Evolutionary conservation across 2,797 vertebrate genomes (phyloP).

Genomic region (Leptodactylus fallax): DNA sequence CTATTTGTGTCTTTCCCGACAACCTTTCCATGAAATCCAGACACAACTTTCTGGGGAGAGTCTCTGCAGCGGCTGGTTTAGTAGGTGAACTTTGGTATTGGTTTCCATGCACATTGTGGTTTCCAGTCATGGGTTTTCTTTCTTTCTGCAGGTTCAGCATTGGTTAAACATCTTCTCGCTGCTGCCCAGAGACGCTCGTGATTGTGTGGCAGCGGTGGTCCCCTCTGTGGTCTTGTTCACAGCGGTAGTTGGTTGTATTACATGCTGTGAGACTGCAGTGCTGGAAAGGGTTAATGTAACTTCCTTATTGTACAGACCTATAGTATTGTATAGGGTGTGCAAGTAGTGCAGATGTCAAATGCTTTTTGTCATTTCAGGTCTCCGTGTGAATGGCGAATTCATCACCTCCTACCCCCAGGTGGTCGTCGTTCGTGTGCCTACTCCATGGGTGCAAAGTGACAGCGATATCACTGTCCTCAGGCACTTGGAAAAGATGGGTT

Average conservation of each 20-base stretch:
- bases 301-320: too few species aligned
- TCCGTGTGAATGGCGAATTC: constrained; percentile 80
- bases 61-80: neutral
- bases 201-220: neutral
- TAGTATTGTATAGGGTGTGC: too few species aligned
- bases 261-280: neutral
- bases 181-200: too few species aligned
- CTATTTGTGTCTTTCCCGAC: constrained; percentile 2
- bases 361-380: constrained; percentile 70
- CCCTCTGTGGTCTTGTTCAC: neutral
- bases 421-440: constrained; percentile 83
- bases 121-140: neutral
- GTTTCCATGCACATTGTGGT: neutral
- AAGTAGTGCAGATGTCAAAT: too few species aligned
- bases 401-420: constrained; percentile 81
- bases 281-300: too few species aligned
- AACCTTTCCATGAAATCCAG: neutral
- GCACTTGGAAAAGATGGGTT: constrained; percentile 84
- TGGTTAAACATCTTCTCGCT: too few species aligned
- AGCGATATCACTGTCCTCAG: constrained; percentile 82
- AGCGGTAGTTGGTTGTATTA: too few species aligned
- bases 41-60: neutral
- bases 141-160: neutral
- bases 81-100: neutral
- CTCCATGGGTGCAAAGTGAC: constrained; percentile 83